phyloP scores from a whole-genome alignment of 2,113 vertebrate species.

The Panthera tigris region DNA sequence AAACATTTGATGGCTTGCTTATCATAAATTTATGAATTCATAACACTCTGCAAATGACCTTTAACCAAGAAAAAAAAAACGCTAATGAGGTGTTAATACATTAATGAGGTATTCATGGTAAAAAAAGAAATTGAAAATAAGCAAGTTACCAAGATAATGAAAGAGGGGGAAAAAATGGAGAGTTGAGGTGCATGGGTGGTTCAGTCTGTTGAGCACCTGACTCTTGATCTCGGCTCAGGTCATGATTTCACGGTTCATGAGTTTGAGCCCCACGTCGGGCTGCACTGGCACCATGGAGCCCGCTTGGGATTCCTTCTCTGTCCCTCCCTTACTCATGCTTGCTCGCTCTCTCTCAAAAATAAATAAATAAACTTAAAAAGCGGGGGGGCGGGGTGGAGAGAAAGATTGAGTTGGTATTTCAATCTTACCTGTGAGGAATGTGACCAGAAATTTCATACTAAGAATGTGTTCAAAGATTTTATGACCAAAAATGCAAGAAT shows the following conservation, averaged over 20 bases:
- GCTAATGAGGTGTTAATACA: neutral
- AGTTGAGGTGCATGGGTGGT: too few relatives aligned
- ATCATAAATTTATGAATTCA: neutral
- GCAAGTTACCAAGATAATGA: neutral
- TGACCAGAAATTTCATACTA: neutral
- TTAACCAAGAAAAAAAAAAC: constrained; percentile 10
- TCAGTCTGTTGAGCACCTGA: too few relatives aligned
- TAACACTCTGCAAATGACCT: constrained; percentile 43
- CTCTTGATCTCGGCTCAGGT: too few relatives aligned
- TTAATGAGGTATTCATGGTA: neutral
- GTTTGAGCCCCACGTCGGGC: too few relatives aligned
- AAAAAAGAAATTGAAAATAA: constrained; percentile 24
- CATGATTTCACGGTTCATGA: too few relatives aligned
- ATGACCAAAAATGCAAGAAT: neutral
- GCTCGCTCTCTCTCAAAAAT: too few relatives aligned
- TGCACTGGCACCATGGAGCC: too few relatives aligned
- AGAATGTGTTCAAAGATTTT: constrained; percentile 25
- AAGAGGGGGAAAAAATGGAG: neutral
- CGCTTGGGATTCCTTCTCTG: too few relatives aligned
- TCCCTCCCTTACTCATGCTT: too few relatives aligned
- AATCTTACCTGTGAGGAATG: neutral
- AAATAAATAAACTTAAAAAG: too few relatives aligned
- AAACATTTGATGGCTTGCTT: neutral
- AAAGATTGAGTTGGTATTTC: constrained; percentile 29
- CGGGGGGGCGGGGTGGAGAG: neutral